Evolutionary conservation across 1,140 invertebrate genomes (phyloP).

Genomic region (Batillaria attramentaria): DNA sequence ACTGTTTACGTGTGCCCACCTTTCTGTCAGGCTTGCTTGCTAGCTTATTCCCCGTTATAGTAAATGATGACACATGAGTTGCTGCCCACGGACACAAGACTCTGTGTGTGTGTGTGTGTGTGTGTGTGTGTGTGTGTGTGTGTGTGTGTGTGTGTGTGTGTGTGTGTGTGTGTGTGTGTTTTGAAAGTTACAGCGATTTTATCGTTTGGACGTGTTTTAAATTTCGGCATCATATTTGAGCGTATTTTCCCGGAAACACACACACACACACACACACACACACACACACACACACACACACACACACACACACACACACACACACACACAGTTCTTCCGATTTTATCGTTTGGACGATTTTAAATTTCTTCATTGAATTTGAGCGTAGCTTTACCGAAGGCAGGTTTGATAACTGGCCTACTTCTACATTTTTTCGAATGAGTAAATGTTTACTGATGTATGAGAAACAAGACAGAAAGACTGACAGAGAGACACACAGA

Average conservation of each 20-base stretch:
- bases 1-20: neutral
- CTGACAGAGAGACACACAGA: too few relatives aligned
- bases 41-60: neutral
- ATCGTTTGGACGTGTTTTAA: neutral
- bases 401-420: too few relatives aligned
- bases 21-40: neutral
- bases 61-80: too few relatives aligned
- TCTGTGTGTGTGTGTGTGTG: neutral
- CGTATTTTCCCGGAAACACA: neutral
- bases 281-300: neutral
- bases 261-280: neutral
- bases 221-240: neutral
- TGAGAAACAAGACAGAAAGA: too few relatives aligned
- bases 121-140: constrained; percentile 7
- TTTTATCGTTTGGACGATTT: neutral
- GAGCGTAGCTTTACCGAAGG: too few relatives aligned
- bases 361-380: neutral
- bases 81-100: too few relatives aligned
- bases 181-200: neutral
- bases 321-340: neutral
- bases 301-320: neutral
- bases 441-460: too few relatives aligned
- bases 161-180: neutral
- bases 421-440: too few relatives aligned
- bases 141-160: neutral